These are phyloP conservation scores for Pterostichus niger DNA, from an alignment of 2,888 invertebrate genomes.

Conservation along the genomic window DNA sequence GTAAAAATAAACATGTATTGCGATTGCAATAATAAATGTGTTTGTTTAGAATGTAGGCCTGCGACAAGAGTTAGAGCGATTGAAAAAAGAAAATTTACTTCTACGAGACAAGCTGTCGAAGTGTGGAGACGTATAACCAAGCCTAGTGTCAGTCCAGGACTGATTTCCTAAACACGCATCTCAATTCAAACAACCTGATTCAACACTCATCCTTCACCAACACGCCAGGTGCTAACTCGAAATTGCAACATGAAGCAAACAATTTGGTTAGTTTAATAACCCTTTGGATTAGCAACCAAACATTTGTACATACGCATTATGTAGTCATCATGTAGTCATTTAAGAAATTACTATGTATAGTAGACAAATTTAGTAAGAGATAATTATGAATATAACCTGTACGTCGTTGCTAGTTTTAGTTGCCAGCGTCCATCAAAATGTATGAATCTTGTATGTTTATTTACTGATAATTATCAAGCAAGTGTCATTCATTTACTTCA, in stretches of 20 bases:
- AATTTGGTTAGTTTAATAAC: conserved; percentile 66
- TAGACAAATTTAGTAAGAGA: conserved; percentile 68
- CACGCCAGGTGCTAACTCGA: conserved; percentile 65
- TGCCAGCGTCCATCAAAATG: conserved; percentile 48
- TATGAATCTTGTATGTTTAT: conserved; percentile 58
- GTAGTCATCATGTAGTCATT: conserved; percentile 77
- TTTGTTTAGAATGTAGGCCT: conserved; percentile 89
- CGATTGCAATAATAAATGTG: too few species aligned
- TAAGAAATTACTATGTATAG: conserved; percentile 73
- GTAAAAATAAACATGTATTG: too few species aligned
- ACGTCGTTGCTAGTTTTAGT: conserved; percentile 64
- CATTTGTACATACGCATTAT: conserved; percentile 77
- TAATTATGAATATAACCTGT: conserved; percentile 67
- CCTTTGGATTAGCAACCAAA: conserved; percentile 72
- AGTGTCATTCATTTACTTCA: conserved; percentile 41
- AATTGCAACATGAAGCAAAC: conserved; percentile 55
- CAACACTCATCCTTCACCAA: conserved; percentile 49
- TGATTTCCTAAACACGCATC: conserved; percentile 69
- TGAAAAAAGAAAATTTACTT: conserved; percentile 94
- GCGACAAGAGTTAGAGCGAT: conserved; percentile 93
- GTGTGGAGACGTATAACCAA: conserved; percentile 88
- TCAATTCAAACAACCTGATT: conserved; percentile 67
- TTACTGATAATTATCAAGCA: conserved; percentile 28
- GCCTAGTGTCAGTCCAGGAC: conserved; percentile 47
- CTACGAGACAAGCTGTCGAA: conserved; percentile 93